phyloP scores from a whole-genome alignment of 1,140 invertebrate genomes.

The Brachionus rubens region DNA sequence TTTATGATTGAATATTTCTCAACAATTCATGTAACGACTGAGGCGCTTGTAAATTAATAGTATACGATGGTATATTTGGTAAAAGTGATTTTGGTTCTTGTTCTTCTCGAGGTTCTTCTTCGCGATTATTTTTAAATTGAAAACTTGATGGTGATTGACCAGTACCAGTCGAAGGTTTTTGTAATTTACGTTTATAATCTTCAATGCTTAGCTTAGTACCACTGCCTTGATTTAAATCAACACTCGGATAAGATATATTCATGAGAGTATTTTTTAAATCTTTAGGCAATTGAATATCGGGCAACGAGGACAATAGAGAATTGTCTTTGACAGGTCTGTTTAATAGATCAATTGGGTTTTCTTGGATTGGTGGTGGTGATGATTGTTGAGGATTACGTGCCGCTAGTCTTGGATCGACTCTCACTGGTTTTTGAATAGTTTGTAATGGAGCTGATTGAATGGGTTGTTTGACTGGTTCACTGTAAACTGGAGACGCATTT shows the following conservation, averaged over 20 bases:
- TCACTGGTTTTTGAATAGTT: not conserved
- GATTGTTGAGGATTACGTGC: not conserved
- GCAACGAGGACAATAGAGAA: not conserved
- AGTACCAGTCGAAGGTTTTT: too few relatives aligned
- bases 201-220: constrained; percentile 30
- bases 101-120: not conserved
- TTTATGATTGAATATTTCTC: constrained; percentile 42
- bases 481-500: constrained; percentile 23
- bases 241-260: not conserved
- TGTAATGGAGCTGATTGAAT: not conserved
- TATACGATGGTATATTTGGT: constrained; percentile 34
- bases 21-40: constrained; percentile 45
- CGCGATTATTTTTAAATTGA: not conserved
- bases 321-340: constrained; percentile 2
- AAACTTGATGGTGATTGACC: too few relatives aligned
- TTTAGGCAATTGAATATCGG: constrained; percentile 35
- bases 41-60: constrained; percentile 36
- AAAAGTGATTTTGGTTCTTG: not conserved
- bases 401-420: constrained; percentile 14
- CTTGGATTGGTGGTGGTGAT: not conserved
- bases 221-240: not conserved
- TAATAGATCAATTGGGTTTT: not conserved
- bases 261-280: constrained; percentile 15
- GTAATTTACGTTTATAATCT: constrained; percentile 38
- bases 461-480: not conserved